Conservation (phyloP, 1,140 invertebrate species). For the Saccostrea echinata region DNA sequence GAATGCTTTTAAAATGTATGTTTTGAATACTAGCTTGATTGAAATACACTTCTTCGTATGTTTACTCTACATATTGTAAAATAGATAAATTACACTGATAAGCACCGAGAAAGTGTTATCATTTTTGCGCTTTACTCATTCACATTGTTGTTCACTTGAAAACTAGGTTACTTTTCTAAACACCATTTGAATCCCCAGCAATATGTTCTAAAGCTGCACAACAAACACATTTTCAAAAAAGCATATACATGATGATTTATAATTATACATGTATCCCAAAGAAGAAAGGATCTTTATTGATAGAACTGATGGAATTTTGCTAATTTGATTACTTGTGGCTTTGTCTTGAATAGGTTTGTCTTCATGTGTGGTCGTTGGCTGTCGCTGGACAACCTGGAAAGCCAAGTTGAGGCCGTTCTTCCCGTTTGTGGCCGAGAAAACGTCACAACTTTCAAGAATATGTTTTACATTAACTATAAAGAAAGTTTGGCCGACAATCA, state of each 20-base stretch:
- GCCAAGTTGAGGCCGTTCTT: slow-evolving; percentile 72
- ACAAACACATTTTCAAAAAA: too few species aligned
- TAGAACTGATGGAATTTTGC: not conserved
- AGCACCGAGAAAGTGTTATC: too few species aligned
- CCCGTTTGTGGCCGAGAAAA: slow-evolving; percentile 73
- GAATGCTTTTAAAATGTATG: too few species aligned
- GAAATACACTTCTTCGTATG: too few species aligned
- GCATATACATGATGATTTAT: not conserved
- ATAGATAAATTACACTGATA: too few species aligned
- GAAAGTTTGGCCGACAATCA: slow-evolving; percentile 78
- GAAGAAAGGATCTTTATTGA: not conserved
- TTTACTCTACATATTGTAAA: too few species aligned
- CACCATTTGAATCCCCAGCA: too few species aligned
- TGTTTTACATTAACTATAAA: slow-evolving; percentile 75
- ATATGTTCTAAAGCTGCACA: too few species aligned
- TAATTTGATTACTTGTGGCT: not conserved
- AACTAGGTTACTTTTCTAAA: too few species aligned
- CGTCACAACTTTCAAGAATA: slow-evolving; percentile 74
- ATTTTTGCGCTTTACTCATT: too few species aligned
- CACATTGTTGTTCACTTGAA: too few species aligned
- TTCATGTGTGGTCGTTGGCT: slow-evolving; percentile 77
- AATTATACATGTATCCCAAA: not conserved
- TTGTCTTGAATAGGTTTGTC: slow-evolving; percentile 64
- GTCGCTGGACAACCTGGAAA: slow-evolving; percentile 72
- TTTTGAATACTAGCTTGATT: too few species aligned